Percentiles rank a stretch among this genome's conserved stretches.
Conservation (phyloP, 2,113 vertebrate genomes). For the Atherinomorus stipes region DNA sequence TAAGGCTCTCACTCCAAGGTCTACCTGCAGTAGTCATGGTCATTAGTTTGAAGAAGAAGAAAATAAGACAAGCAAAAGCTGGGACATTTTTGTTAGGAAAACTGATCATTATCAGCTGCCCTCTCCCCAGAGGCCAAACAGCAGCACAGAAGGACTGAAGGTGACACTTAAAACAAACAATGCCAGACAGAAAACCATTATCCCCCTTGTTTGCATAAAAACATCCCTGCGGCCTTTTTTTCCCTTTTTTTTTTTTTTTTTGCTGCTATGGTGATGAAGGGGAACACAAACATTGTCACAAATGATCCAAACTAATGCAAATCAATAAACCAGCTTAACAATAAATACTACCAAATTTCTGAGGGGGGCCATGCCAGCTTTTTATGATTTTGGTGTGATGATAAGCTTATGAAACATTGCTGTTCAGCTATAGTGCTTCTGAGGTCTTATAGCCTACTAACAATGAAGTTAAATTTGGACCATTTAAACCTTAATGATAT, state of each 20-base stretch:
- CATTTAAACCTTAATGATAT: no score
- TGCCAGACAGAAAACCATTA: constrained; percentile 26
- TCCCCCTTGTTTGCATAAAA: constrained; percentile 32
- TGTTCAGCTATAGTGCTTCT: background rate
- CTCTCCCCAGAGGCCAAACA: constrained; percentile 36
- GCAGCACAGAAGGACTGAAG: constrained; percentile 30
- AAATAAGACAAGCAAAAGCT: constrained; percentile 39
- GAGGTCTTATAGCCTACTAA: no score
- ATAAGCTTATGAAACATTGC: background rate
- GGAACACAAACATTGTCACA: background rate
- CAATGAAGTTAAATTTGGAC: no score
- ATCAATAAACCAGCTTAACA: constrained; percentile 4
- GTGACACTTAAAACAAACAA: constrained; percentile 38
- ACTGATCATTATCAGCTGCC: constrained; percentile 53
- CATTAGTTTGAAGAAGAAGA: constrained; percentile 6
- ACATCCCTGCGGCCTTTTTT: background rate
- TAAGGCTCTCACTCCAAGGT: background rate
- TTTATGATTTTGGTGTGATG: background rate
- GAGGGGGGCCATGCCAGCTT: background rate
- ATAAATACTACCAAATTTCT: constrained; percentile 4
- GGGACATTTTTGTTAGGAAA: constrained; percentile 38
- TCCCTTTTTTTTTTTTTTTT: background rate
- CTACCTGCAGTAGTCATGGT: background rate
- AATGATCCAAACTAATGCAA: constrained; percentile 11
- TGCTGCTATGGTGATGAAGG: background rate